Evolutionary conservation across 1,140 invertebrate genomes (phyloP).

Genomic region (Doryteuthis pealeii): DNA sequence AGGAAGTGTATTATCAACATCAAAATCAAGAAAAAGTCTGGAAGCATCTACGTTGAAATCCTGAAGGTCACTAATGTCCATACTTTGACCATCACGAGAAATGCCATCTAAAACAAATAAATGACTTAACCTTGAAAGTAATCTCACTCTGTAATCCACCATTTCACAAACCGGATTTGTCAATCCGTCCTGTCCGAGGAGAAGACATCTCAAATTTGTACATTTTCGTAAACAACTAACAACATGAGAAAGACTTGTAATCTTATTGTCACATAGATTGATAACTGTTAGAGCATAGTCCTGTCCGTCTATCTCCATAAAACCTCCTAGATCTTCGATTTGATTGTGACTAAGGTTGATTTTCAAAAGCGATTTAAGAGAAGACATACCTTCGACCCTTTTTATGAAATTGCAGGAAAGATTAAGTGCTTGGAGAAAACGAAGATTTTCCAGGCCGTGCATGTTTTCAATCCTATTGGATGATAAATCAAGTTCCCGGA

Average conservation of each 20-base stretch:
- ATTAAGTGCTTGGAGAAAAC: neutral
- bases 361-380: neutral
- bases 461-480: neutral
- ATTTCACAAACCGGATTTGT: neutral
- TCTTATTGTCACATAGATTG: neutral
- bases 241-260: neutral
- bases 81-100: neutral
- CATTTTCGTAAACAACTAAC: neutral
- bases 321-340: neutral
- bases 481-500: neutral
- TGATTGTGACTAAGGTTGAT: slow-evolving; percentile 2
- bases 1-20: no score
- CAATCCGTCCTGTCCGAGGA: neutral
- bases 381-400: neutral
- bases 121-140: neutral
- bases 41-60: no score
- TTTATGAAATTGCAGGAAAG: neutral
- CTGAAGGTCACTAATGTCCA: no score
- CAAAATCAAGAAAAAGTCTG: no score
- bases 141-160: neutral
- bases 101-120: neutral
- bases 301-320: neutral
- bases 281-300: neutral
- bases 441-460: neutral
- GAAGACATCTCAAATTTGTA: neutral